Evolutionary conservation across 2,113 vertebrate genomes (phyloP), one percentile per base, ranked within the genome.

Genomic region (Zosterops japonicus): DNA sequence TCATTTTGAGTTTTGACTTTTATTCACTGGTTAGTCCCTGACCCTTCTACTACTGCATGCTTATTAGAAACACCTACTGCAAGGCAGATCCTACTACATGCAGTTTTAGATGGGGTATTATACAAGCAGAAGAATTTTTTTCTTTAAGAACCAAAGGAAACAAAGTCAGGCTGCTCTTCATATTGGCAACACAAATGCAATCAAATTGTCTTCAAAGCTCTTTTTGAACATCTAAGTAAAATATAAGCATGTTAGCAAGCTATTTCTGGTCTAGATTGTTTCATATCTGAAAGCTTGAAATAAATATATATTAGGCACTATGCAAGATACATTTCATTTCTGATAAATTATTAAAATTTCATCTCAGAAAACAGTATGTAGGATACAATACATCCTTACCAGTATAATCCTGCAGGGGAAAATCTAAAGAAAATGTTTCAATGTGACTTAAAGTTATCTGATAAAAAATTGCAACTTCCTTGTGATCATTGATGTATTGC

Each of bases 1-100:
- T 97, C 96, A 96, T 98, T 98, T 96, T 94, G 93, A 97, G 92
- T 96, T 97, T 92, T 97, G 97, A 98, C 97, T 98, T 98, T 96
- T 97, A 97, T 97, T 98, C 97, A 97, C 93, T 90, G 87, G n/a
- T 94, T 90, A 97, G 93, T 96, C 96, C 95, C 97, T 97, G 97
- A 98, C 98, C 98, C 95, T 92, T 69, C 83, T 61, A 90, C 89
- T 97, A 72, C 68, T 42, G 29, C 67, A 89, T 55, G 39, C 56
- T 89, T 95, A 95, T 94, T 93, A 92, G 87, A 96, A 97, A 97
- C 67, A 35, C 56, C 90, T 89, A 82, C 9, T 19, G 50, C n/a
- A 44, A n/a, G 77, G 91, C 20, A 92, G 41, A 90, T 86, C 72
- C 81, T 82, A 35, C 46, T 88, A 57, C 20, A 39, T 61, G 63